Conservation (phyloP, 30 jellyfish, hydroid and myxozoan genomes). For the Hydractinia echinata region DNA sequence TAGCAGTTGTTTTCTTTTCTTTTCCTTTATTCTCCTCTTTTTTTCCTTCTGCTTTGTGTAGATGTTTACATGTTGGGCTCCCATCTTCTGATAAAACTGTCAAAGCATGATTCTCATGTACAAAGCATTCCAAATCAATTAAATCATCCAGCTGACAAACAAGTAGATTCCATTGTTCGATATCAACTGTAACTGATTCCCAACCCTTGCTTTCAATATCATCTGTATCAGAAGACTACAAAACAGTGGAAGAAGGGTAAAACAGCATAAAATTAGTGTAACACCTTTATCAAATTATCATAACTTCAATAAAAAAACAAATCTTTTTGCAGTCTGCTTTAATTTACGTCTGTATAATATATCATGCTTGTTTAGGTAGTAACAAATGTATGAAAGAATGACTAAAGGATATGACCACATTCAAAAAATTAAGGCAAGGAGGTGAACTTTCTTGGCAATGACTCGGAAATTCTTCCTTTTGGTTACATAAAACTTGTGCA, state of each 20-base stretch:
- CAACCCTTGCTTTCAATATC: slow-evolving; percentile 28
- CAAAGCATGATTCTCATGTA: slow-evolving; percentile 40
- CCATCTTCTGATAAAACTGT: background rate
- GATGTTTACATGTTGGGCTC: slow-evolving; percentile 2
- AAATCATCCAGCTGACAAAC: slow-evolving; percentile 53
- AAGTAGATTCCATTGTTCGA: slow-evolving; percentile 60
- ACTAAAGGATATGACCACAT: no score
- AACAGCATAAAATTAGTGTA: background rate
- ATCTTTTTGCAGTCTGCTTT: no score
- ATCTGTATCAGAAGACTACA: slow-evolving; percentile 22
- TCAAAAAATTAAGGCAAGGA: no score
- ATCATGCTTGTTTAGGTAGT: no score
- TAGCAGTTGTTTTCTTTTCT: background rate
- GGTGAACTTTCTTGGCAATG: no score
- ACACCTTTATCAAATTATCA: no score
- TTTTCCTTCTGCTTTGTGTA: background rate
- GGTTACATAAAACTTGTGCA: no score
- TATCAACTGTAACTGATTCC: slow-evolving; percentile 55
- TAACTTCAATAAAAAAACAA: no score
- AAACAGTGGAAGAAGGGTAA: background rate
- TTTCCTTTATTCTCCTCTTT: background rate
- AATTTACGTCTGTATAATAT: no score
- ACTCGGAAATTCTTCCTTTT: no score
- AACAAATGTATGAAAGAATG: no score
- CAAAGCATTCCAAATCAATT: slow-evolving; percentile 49